Evolutionary conservation across 30 jellyfish, hydroid and myxozoan species (phyloP).

Genomic region (Cassiopea xamachana): DNA sequence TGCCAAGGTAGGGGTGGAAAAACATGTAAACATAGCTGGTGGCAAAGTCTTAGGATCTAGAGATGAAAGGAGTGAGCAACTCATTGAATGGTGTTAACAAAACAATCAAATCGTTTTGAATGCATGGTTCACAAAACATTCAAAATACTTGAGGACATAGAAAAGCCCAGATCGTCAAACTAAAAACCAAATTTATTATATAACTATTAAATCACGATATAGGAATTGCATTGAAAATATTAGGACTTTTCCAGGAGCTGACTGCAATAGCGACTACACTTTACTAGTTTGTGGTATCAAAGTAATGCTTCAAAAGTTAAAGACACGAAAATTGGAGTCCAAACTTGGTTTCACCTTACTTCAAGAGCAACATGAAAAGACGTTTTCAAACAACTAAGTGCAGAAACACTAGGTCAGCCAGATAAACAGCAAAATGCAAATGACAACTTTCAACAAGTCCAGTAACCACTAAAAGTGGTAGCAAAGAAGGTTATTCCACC

Average conservation of each 20-base stretch:
- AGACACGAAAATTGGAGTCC: neutral
- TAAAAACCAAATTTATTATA: slow-evolving; percentile 45
- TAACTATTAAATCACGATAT: slow-evolving; percentile 22
- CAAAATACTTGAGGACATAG: slow-evolving; percentile 34
- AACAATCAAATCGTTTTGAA: slow-evolving; percentile 6
- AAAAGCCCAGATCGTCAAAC: slow-evolving; percentile 15
- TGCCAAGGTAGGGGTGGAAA: slow-evolving; percentile 53
- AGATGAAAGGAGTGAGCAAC: slow-evolving; percentile 37
- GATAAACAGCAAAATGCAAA: neutral
- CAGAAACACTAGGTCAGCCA: neutral
- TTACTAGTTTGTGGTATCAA: neutral
- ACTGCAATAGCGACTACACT: slow-evolving; percentile 17
- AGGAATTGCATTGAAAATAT: slow-evolving; percentile 4
- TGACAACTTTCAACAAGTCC: neutral
- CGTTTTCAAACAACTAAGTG: neutral
- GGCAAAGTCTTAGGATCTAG: slow-evolving; percentile 44
- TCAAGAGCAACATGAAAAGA: neutral
- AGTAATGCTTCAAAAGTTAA: neutral
- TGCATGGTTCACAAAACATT: slow-evolving; percentile 34
- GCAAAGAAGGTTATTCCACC: neutral
- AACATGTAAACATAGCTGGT: neutral
- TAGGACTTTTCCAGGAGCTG: slow-evolving; percentile 52
- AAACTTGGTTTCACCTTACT: neutral
- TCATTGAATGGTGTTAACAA: slow-evolving; percentile 33
- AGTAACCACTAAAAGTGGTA: neutral